Base-by-base conservation (phyloP, 2,797 vertebrate species). In the Austrolebias charrua region DNA sequence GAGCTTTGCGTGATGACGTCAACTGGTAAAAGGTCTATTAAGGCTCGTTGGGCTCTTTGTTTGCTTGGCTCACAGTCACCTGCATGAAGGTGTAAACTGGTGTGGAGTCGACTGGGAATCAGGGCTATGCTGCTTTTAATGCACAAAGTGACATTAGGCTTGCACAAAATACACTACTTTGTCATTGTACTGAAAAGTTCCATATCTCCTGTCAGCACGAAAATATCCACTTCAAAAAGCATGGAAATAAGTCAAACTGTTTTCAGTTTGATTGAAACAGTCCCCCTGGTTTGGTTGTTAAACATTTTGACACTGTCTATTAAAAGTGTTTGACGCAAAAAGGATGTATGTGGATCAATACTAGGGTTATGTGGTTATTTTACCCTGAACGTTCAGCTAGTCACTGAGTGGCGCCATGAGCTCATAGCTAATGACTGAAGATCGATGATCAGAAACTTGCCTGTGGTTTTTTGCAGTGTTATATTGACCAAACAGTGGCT, bases 381-480 rank as follows among this genome's bases (percentile, higher is more conserved):
- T 93, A 90, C 88, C 80, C 70, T 59, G 71, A 68, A 73, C 88
- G 84, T 71, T 86, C 72, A 71, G 78, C 81, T 86, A 84, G 86
- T 86, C 88, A 86, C 81, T 86, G 85, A 87, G 85, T 88, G 90
- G 89, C 88, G 90, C 90, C 89, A 91, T 85, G 85, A 86, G 88
- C 86, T 91, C 90, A 92, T 89, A 71, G 79, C 86, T 91, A 90
- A 91, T 91, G 92, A 91, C 91, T 90, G 88, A 83, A 92, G 90
- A 92, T 93, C 91, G 86, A 92, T 93, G 82, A 55, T 57, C 71
- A 80, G 87, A 88, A 90, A 90, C 81, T 87, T 85, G 82, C 80
- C 85, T 90, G 92, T 89, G 89, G 87, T 90, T 88, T 90, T 88
- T 90, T 86, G 76, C 84, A 85, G 83, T 89, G 86, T 90, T 83